Conservation (phyloP, 2,797 vertebrate species). For the Trichosurus vulpecula region DNA sequence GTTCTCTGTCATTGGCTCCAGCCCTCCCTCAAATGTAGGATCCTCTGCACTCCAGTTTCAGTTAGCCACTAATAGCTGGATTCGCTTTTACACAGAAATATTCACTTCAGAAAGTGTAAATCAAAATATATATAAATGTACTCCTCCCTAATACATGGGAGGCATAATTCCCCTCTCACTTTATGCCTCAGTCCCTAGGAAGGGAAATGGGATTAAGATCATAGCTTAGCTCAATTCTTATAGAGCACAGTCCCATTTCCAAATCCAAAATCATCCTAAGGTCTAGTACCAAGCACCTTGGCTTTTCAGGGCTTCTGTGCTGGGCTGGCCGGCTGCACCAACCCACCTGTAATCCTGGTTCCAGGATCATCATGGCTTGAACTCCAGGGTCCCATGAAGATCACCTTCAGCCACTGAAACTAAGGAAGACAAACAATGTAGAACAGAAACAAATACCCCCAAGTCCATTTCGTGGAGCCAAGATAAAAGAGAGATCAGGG, state of each 20-base stretch:
- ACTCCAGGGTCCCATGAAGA: not conserved
- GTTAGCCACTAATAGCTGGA: not conserved
- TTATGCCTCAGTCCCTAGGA: not conserved
- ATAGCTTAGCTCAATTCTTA: not conserved
- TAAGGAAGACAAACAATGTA: not conserved
- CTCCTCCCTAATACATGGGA: not conserved
- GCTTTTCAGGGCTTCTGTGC: not conserved
- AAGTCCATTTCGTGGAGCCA: not conserved
- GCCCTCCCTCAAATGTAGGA: not conserved
- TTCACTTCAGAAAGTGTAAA: not conserved
- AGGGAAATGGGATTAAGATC: not conserved
- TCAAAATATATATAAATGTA: not conserved
- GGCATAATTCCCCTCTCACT: not conserved
- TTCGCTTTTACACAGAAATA: not conserved
- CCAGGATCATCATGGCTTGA: not conserved
- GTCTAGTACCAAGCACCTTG: not conserved
- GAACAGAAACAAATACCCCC: not conserved
- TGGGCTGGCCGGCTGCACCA: not conserved
- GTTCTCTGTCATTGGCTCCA: not conserved
- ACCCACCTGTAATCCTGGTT: not conserved
- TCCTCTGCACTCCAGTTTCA: not conserved
- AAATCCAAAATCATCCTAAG: not conserved
- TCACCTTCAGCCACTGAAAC: not conserved
- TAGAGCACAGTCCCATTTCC: not conserved
- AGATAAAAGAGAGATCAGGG: not conserved